A percentile compares a stretch with the other conserved stretches of the same genome.
Conservation (phyloP, 23 tunicate genomes). For the Styela plicata region DNA sequence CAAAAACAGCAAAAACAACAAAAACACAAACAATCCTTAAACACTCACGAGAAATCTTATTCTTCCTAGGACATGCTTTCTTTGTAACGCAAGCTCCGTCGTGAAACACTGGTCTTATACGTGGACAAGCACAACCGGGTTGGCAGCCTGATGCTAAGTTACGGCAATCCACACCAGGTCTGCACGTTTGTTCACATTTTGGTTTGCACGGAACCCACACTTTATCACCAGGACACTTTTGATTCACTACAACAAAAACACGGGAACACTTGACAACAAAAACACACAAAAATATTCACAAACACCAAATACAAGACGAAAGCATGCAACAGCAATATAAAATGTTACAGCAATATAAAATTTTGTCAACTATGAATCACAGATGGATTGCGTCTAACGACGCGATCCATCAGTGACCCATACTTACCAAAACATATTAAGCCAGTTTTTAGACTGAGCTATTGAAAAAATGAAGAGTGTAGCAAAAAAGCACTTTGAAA, state of each 20-base stretch:
- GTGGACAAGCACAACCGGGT: constrained; percentile 18
- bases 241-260: background rate
- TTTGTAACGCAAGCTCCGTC: constrained; percentile 1
- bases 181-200: constrained; percentile 16
- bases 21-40: background rate
- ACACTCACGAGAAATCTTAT: background rate
- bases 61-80: constrained; percentile 1
- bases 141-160: background rate
- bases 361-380: too few relatives aligned
- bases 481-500: too few relatives aligned
- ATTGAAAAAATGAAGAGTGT: too few relatives aligned
- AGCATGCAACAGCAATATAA: too few relatives aligned
- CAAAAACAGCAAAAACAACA: background rate
- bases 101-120: constrained; percentile 2
- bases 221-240: background rate
- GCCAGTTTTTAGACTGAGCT: too few relatives aligned
- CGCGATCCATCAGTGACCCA: too few relatives aligned
- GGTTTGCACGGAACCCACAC: constrained; percentile 14
- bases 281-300: too few relatives aligned
- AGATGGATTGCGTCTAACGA: too few relatives aligned
- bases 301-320: too few relatives aligned
- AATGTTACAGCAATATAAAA: too few relatives aligned
- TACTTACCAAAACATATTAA: too few relatives aligned
- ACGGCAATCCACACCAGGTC: background rate
- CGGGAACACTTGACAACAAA: too few relatives aligned